Base-by-base conservation (phyloP, 2,888 invertebrate genomes). In the Gerosis bhagava region DNA sequence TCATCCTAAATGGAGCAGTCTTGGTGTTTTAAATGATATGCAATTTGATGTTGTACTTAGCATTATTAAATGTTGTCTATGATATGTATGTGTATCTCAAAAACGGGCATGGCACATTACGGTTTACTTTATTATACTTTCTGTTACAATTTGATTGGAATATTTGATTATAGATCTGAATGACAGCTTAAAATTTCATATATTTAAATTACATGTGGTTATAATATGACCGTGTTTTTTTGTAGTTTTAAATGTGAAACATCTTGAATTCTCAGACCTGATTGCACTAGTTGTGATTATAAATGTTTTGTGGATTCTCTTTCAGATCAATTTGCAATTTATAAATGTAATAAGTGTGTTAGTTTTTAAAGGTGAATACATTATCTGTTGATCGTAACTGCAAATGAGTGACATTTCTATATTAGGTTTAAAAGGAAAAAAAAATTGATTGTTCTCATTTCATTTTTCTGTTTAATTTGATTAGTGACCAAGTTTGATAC, bases 141-240 rank as follows among this genome's bases (percentile, higher is more conserved):
- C 54, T 63, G 70, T 66, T 67, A 58, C 65, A 67, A 28, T 25
- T 40, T 47, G 22, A 35, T 47, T 73, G 67, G 65, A 66, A 67
- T 68, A 67, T 65, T 65, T 62, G 58, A 49, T 68, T 73, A 55
- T 68, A 83, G 86, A 86, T 86, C 86, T 86, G 86, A 84, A 73
- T 72, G 76, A 73, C 73, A 70, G 67, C 70, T 80, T 76, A 65
- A 76, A 77, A 76, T 70, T 69, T 70, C 48, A 43, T 49, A 46
- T 52, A 56, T 50, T 39, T 21, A 34, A 47, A 25, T 40, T 34
- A 34, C 34, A 46, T 40, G 11, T 34, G 40, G 24, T 37, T 29
- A 24, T 31, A 29, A 7, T 17, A 17, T 28, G 10, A 37, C 45
- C 25, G 32, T 22, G 15, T 37, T n/a, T n/a, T 31, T 26, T 39